Conservation (phyloP, 2,888 invertebrate species). For the Drosophila nr. perissopoda region DNA sequence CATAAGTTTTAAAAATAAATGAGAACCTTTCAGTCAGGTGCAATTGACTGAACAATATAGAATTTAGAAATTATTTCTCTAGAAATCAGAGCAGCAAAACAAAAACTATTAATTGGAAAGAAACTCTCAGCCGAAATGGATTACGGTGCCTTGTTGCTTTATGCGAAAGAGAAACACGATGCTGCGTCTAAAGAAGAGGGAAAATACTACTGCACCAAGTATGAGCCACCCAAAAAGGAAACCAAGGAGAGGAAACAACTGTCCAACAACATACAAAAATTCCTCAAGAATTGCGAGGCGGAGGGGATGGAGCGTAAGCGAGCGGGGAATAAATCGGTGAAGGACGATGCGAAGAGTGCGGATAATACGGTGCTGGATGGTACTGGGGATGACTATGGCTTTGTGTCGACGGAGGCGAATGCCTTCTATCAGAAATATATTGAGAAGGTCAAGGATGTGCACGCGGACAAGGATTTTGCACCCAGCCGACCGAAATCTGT, state of each 20-base stretch:
- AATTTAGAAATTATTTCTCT: no score
- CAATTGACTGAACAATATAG: not conserved
- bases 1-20: not conserved
- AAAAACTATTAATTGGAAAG: not conserved
- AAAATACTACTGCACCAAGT: conserved; percentile 91
- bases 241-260: conserved; percentile 88
- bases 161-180: conserved; percentile 87
- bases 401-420: conserved; percentile 93
- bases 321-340: conserved; percentile 92
- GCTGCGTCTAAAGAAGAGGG: conserved; percentile 82
- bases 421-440: conserved; percentile 93
- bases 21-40: not conserved
- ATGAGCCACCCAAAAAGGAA: conserved; percentile 93
- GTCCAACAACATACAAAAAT: conserved; percentile 92
- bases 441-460: conserved; percentile 87
- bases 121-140: conserved; percentile 85
- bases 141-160: conserved; percentile 87
- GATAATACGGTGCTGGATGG: conserved; percentile 88
- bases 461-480: conserved; percentile 89
- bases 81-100: not conserved
- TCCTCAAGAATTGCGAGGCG: conserved; percentile 92
- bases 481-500: conserved; percentile 84
- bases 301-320: conserved; percentile 89
- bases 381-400: conserved; percentile 95
- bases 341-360: conserved; percentile 92